Conservation (phyloP, 2,888 invertebrate genomes). For the Luperina nickerlii region DNA sequence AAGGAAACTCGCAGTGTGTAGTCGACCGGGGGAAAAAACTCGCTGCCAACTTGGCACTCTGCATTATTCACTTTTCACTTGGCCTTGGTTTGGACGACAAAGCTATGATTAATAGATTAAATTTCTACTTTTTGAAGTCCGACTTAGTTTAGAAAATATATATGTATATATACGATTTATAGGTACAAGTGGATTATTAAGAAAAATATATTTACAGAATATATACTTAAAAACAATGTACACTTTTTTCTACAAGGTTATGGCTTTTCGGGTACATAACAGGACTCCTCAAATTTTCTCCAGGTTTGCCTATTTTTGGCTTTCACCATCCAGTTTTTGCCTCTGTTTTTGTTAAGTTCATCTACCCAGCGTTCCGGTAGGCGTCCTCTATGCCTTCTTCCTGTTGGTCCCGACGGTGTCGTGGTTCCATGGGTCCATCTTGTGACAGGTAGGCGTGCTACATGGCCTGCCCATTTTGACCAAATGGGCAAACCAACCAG, state of each 20-base stretch:
- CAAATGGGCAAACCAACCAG: neutral
- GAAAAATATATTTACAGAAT: neutral
- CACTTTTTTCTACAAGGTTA: neutral
- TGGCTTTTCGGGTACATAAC: neutral
- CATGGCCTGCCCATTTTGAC: too few relatives aligned
- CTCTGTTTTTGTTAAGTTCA: neutral
- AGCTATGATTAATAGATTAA: conserved; percentile 70
- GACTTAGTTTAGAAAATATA: neutral
- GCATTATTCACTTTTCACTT: conserved; percentile 75
- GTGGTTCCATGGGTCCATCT: neutral
- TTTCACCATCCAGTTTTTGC: neutral
- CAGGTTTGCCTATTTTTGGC: too few relatives aligned
- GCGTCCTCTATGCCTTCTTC: neutral
- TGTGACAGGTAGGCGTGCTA: neutral
- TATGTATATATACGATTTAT: too few relatives aligned
- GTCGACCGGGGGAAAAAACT: conserved; percentile 58
- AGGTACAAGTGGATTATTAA: too few relatives aligned
- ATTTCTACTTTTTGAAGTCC: conserved; percentile 27
- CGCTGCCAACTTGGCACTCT: conserved; percentile 59
- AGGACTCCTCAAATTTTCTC: too few relatives aligned
- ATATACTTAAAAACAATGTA: neutral
- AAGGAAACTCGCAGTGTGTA: conserved; percentile 68
- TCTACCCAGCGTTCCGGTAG: neutral
- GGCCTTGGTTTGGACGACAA: conserved; percentile 55
- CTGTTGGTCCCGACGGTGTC: neutral